A percentile compares a stretch with the other conserved stretches of the same genome.
Conservation (phyloP, 2,797 vertebrate genomes). For the Nyctibius grandis region DNA sequence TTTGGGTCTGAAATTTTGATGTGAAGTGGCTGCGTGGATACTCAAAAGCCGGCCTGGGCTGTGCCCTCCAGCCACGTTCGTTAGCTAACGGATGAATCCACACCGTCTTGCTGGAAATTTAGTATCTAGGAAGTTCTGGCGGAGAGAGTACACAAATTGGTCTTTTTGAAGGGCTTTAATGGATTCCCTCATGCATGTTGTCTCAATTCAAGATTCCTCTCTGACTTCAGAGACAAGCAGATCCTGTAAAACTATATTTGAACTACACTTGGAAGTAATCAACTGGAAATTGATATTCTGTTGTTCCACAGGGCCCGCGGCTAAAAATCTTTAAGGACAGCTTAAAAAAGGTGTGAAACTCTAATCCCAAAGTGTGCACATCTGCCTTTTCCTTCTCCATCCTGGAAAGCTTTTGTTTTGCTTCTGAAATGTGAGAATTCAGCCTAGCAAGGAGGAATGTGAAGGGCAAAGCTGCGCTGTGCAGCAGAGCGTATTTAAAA, state of each 20-base stretch:
- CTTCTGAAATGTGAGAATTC: neutral
- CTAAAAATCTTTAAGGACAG: neutral
- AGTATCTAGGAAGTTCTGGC: neutral
- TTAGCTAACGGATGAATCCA: too few relatives aligned
- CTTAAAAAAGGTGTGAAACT: neutral
- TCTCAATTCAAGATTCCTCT: neutral
- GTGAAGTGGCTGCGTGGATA: accelerated
- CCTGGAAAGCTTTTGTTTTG: neutral
- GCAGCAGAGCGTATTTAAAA: neutral
- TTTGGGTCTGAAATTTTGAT: accelerated
- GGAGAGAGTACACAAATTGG: accelerated
- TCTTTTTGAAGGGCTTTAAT: accelerated
- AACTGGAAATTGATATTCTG: accelerated
- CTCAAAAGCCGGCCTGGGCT: accelerated
- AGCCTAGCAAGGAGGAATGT: neutral
- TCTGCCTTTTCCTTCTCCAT: neutral
- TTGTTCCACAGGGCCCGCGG: neutral
- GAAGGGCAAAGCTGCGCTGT: neutral
- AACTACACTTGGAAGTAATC: neutral
- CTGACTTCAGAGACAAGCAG: neutral
- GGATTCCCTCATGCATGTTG: accelerated
- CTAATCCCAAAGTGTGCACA: accelerated
- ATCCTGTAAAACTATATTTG: neutral
- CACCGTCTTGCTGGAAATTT: neutral
- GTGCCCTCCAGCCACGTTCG: accelerated